Percentiles rank a stretch among this genome's conserved stretches.
phyloP scores from a whole-genome alignment of 2,797 vertebrate genomes.

The Gallinago nigripennis region DNA sequence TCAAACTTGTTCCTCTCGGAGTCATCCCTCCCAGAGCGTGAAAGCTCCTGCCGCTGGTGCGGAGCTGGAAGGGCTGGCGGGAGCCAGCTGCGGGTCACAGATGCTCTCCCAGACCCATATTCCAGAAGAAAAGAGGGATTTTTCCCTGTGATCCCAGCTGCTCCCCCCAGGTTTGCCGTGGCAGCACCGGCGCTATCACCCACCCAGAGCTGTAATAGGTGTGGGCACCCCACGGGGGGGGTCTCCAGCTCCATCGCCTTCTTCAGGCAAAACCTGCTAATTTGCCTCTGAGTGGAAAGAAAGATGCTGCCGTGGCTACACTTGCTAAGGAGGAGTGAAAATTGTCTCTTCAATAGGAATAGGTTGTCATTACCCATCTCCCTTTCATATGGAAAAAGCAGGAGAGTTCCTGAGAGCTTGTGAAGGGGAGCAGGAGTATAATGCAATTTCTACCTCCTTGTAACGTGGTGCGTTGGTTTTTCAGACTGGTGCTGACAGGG shows the following conservation, averaged over 20 bases:
- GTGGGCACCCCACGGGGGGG: background rate
- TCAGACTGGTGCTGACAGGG: background rate
- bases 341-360: conserved; percentile 32
- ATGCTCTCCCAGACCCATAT: rapidly evolving
- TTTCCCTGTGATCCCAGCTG: rapidly evolving
- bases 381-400: background rate
- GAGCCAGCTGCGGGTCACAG: background rate
- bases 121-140: background rate
- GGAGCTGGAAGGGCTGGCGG: background rate
- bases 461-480: background rate
- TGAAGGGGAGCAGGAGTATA: conserved; percentile 18
- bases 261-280: conserved; percentile 3
- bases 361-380: conserved; percentile 50
- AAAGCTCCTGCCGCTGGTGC: conserved; percentile 19
- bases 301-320: background rate
- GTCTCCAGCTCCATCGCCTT: background rate
- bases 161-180: rapidly evolving
- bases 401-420: conserved; percentile 4
- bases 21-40: background rate
- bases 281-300: conserved; percentile 21
- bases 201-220: background rate
- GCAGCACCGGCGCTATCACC: background rate
- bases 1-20: conserved; percentile 53
- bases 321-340: conserved; percentile 49
- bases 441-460: conserved; percentile 41